Percentiles rank a stretch among this genome's conserved stretches.
Evolutionary conservation across 2,797 vertebrate species (phyloP).

Genomic region (Spondyliosoma cantharus): DNA sequence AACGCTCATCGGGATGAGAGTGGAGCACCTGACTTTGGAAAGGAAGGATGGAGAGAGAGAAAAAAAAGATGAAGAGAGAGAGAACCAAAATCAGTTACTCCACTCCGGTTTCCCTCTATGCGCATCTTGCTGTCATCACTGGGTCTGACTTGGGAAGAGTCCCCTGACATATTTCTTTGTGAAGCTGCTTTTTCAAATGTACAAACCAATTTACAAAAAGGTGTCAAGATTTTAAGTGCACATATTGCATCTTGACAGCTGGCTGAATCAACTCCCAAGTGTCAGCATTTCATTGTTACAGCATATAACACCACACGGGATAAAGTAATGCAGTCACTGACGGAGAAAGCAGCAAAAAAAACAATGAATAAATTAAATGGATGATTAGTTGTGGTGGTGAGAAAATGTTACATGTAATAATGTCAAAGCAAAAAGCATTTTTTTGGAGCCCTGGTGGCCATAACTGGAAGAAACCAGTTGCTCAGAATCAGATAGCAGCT

Average conservation of each 20-base stretch:
- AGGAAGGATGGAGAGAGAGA: constrained; percentile 17
- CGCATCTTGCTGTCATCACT: constrained; percentile 80
- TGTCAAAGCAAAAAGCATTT: constrained; percentile 28
- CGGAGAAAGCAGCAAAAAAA: constrained; percentile 37
- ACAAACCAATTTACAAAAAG: constrained; percentile 24
- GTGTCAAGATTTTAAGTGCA: constrained; percentile 12
- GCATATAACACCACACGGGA: constrained; percentile 21
- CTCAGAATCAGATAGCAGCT: constrained; percentile 39
- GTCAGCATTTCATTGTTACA: constrained; percentile 40
- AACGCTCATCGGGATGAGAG: constrained; percentile 75
- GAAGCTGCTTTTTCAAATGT: constrained; percentile 18
- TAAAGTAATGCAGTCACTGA: constrained; percentile 30
- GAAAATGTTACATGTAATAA: constrained; percentile 47
- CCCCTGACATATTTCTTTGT: constrained; percentile 18
- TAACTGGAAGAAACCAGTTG: constrained; percentile 29
- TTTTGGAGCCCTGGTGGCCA: constrained; percentile 22
- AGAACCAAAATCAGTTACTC: constrained; percentile 69
- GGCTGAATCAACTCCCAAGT: constrained; percentile 18
- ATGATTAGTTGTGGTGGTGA: constrained; percentile 57
- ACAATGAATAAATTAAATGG: constrained; percentile 25
- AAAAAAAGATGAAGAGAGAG: not conserved
- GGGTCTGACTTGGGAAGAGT: constrained; percentile 52
- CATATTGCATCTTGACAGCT: constrained; percentile 22
- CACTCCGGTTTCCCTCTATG: constrained; percentile 75
- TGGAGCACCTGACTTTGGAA: constrained; percentile 61